Evolutionary conservation across 2,888 invertebrate species (phyloP), one percentile per base, ranked within the genome.

Genomic region (Andrena chrysosceles): DNA sequence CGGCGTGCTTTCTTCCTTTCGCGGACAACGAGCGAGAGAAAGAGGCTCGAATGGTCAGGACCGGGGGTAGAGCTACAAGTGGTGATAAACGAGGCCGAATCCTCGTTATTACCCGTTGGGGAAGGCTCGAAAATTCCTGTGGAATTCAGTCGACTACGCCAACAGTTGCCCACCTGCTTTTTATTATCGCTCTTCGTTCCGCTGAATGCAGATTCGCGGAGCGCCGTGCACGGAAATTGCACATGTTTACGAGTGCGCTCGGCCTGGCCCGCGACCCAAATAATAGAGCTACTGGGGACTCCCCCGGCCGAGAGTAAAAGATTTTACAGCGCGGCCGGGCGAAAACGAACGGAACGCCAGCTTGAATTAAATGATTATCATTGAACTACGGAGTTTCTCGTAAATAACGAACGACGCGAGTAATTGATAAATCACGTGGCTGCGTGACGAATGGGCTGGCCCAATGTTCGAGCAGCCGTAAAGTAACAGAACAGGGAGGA

Each of bases 41-140:
- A 81, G 84, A 75, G 74, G 85, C 82, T 85, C 48, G 81, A 85
- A 81, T 73, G 89, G 89, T 83, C 85, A 88, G 90, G 89, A 89
- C 91, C 90, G 91, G 92, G 54, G 90, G 89, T 90, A 89, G 88
- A 91, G 92, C 93, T 91, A 93, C 93, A 93, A 93, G 93, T 93
- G 93, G 93, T 93, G 93, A 93, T 92, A 93, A 93, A 93, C 90
- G 93, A 92, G 92, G 91, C 91, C 89, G 90, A 92, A 92, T 90
- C 89, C 90, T 88, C 90, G 89, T 91, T 91, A 91, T 91, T 91
- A 90, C 89, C 90, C 89, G 90, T 90, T 89, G 87, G 88, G 87
- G 85, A 87, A 87, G 83, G 76, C 84, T 81, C 84, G 87, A 84
- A 85, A 87, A 87, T 89, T 89, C 84, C 89, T 81, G 81, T 29